Conservation (phyloP, 2,113 vertebrate species). For the Stomatorhinus ivindoensis region DNA sequence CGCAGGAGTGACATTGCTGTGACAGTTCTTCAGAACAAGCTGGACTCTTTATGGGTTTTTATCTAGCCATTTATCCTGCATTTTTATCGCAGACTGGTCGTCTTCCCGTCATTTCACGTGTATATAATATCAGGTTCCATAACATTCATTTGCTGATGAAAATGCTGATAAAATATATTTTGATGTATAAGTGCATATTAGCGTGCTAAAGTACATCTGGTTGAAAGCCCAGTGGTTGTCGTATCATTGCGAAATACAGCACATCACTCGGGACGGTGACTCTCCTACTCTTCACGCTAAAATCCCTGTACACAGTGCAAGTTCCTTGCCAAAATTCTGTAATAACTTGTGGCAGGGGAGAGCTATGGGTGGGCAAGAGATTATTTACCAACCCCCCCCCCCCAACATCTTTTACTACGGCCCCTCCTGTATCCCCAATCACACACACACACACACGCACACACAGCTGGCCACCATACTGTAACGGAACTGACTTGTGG, state of each 20-base stretch:
- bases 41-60: background rate
- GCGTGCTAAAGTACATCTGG: background rate
- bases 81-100: background rate
- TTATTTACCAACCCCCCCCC: too few relatives aligned
- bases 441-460: background rate
- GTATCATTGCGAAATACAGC: background rate
- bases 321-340: background rate
- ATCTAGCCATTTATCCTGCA: background rate
- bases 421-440: background rate
- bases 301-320: background rate
- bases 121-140: background rate
- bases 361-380: too few relatives aligned
- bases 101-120: background rate
- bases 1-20: background rate
- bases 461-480: background rate
- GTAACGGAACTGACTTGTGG: background rate
- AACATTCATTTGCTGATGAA: background rate
- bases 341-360: background rate
- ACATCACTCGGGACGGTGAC: background rate
- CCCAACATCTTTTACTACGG: too few relatives aligned
- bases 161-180: background rate
- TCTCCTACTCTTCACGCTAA: background rate
- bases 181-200: background rate
- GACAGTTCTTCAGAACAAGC: background rate
- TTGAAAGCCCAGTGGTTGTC: background rate